A percentile compares a stretch with the other conserved stretches of the same genome.
phyloP scores from a whole-genome alignment of 1,140 invertebrate species.

The Drosophila pruinosa region DNA sequence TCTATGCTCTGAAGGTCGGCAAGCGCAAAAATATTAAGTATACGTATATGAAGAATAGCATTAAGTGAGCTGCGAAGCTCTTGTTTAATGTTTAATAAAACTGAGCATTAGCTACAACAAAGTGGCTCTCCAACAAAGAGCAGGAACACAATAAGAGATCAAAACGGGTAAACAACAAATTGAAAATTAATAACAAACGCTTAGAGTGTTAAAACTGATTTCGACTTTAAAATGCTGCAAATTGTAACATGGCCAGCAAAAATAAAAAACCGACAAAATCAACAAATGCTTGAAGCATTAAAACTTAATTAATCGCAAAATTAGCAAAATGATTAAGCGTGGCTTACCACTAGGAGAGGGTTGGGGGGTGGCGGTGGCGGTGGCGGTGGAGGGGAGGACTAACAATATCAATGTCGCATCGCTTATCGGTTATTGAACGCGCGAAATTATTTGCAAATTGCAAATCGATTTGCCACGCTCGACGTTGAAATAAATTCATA shows the following conservation, averaged over 20 bases:
- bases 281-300: slow-evolving; percentile 25
- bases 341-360: not conserved
- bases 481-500: slow-evolving; percentile 28
- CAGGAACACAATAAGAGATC: slow-evolving; percentile 46
- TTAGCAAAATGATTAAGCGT: slow-evolving; percentile 19
- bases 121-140: slow-evolving; percentile 55
- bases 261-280: slow-evolving; percentile 12
- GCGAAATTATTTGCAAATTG: slow-evolving; percentile 24
- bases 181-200: slow-evolving; percentile 43
- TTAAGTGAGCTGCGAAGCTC: slow-evolving; percentile 56
- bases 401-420: slow-evolving; percentile 51
- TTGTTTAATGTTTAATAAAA: slow-evolving; percentile 65
- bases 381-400: not conserved
- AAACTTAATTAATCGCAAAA: slow-evolving; percentile 31
- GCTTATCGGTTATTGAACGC: slow-evolving; percentile 59
- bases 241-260: slow-evolving; percentile 59
- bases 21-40: slow-evolving; percentile 56
- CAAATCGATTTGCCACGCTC: slow-evolving; percentile 39
- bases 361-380: not conserved
- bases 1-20: slow-evolving; percentile 53
- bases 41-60: slow-evolving; percentile 62
- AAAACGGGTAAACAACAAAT: slow-evolving; percentile 35
- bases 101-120: slow-evolving; percentile 55
- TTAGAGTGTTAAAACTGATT: slow-evolving; percentile 42
- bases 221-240: slow-evolving; percentile 35